Base-by-base conservation (phyloP, 1,140 invertebrate species). In the Drosophila micromelanica region DNA sequence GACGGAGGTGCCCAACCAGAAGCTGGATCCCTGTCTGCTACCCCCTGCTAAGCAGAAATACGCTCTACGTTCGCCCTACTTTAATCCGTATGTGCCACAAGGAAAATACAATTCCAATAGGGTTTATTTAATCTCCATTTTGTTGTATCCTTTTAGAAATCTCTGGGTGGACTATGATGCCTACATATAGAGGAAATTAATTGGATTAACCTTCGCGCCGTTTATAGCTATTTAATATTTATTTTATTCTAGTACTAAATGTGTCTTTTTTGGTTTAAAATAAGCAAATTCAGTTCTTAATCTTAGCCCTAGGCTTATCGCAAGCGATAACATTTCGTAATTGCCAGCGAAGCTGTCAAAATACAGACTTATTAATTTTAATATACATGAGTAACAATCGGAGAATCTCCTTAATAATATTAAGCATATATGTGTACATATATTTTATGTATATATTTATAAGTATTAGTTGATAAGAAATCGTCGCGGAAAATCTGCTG, bases 41-140 rank as follows among this genome's bases (percentile, higher is more conserved):
- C 13, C 7, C 3, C 45, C 60, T 3, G 35, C 63, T 8, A 69
- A 74, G 38, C 59, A 63, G 9, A 81, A 68, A 30, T 81, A 82
- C 32, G 43, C 74, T 5, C 46, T 46, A 12, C 79, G 79, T 17
- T 81, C 79, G 8, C 79, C 79, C 0, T 75, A 63, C 40, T 82
- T 77, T 13, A 82, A 82, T 72, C 79, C 79, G 79, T 81, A 82
- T 38, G 79, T 82, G 35, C 8, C 17, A 1, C 0, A 20, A 45
- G 6, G 3, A 3, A 3, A 17, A 17, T 17, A 17, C 7, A 20
- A 45, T 3, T 45, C 15, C 6, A 8, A 43, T 9, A 9, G 32
- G 8, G 6, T 9, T 9, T 35, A 7, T 35, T 9, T 9, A 35
- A 35, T 35, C 32, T 35, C 30, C 17, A 0, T 45, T 45, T 17